These are phyloP conservation scores for Syrmaticus mikado DNA, from an alignment of 2,113 vertebrate genomes.

Conservation along the genomic window DNA sequence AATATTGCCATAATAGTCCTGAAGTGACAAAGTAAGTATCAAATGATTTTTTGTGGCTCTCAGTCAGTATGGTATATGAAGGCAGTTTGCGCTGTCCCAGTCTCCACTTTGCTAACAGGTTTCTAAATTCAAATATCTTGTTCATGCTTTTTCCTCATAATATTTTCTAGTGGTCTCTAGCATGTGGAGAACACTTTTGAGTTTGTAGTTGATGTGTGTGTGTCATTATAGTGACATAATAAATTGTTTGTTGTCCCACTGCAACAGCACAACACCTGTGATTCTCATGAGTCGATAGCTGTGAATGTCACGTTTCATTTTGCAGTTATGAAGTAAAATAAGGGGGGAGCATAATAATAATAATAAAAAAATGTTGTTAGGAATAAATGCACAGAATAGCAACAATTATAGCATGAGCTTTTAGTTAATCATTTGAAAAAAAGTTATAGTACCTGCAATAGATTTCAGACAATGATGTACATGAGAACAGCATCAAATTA, in stretches of 20 bases:
- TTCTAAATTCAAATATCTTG: conserved; percentile 17
- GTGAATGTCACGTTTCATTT: neutral
- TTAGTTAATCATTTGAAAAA: neutral
- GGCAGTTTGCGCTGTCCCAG: conserved; percentile 2
- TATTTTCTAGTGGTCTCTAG: neutral
- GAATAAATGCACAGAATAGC: neutral
- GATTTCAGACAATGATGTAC: neutral
- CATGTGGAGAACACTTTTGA: neutral
- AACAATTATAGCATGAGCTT: neutral
- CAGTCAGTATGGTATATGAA: neutral
- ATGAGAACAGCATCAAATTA: neutral
- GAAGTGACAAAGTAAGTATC: conserved; percentile 56
- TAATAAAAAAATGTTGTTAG: neutral
- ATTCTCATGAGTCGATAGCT: neutral
- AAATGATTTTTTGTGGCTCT: conserved; percentile 67
- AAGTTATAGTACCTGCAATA: neutral
- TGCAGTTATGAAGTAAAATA: neutral
- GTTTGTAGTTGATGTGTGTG: neutral
- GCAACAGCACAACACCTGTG: neutral
- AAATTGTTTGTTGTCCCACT: neutral
- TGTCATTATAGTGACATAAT: neutral
- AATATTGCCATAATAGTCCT: conserved; percentile 59
- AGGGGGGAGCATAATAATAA: neutral
- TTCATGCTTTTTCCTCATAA: neutral
- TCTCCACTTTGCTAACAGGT: neutral